Base-by-base conservation (phyloP, 2,888 invertebrate species). In the Pristionchus entomophagus region DNA sequence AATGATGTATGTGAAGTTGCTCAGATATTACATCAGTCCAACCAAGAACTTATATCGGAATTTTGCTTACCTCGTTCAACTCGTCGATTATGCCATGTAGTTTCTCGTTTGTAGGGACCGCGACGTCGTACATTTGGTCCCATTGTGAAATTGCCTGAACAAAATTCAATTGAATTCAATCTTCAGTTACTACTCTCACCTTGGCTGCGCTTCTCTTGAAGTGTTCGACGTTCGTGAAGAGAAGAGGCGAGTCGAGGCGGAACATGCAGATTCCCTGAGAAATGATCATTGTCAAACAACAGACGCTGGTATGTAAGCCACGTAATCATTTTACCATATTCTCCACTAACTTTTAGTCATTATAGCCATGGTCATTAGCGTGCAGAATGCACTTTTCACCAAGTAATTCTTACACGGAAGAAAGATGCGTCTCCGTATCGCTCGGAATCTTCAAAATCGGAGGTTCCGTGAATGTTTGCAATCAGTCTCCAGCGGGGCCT, bases 161-260 rank as follows among this genome's bases (percentile, higher is more conserved):
- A 19, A 4, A 26, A 10, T 3, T 22, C 59, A 0, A 29, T 2
- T 10, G 26, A 26, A 0, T 59, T 10, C 22, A n/a, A 59, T 19
- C n/a, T 69, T 32, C 22, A 14, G 1, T 6, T 2, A 22, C 2
- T 3, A 2, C 17, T n/a, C n/a, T 17, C 41, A 78, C 89, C 38
- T 90, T 90, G 1, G 88, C 86, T 0, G 88, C 86, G 0, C 86
- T 85, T 77, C 88, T 87, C 85, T 90, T 89, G 88, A 90, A 89
- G 49, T 89, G 49, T 19, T 88, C 84, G 17, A 22, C 92, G 90
- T 94, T 94, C n/a, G 94, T 94, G 91, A 94, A 94, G 87, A 94
- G 94, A 32, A 94, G 89, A 12, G 94, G 94, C 32, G 94, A 93
- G 85, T 94, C 94, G 89, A 94, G 94, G 19, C 94, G 93, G 91